Percentiles rank a stretch among this genome's conserved stretches.
Conservation (phyloP, 2,888 invertebrate species). For the Sinodicranocentrus sp. region DNA sequence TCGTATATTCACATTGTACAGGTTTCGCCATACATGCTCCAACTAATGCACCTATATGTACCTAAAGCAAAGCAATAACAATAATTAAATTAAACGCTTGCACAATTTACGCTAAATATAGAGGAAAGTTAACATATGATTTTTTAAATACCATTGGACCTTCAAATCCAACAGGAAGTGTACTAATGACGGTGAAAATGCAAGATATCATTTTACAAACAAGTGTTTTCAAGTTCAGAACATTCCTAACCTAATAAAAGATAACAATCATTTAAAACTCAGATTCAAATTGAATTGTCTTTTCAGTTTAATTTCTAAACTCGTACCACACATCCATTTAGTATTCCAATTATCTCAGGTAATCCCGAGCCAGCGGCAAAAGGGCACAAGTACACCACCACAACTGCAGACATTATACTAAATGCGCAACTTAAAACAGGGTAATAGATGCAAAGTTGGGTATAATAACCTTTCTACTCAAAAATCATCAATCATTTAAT, state of each 20-base stretch:
- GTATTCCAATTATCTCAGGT: constrained; percentile 79
- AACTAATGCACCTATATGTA: constrained; percentile 78
- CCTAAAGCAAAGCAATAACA: constrained; percentile 53
- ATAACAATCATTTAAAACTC: neutral
- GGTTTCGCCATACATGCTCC: constrained; percentile 72
- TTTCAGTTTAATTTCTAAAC: too few species aligned
- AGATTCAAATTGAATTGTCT: too few species aligned
- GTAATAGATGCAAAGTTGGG: constrained; percentile 71
- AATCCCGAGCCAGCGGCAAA: constrained; percentile 77
- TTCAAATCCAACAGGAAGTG: constrained; percentile 79
- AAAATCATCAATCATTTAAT: neutral
- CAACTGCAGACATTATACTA: constrained; percentile 67
- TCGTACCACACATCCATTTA: constrained; percentile 78
- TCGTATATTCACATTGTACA: neutral
- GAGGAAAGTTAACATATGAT: too few species aligned
- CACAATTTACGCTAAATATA: neutral
- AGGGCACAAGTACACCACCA: constrained; percentile 74
- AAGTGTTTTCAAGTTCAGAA: constrained; percentile 78
- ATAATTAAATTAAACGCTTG: neutral
- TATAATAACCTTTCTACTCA: constrained; percentile 7
- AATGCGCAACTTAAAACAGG: constrained; percentile 69
- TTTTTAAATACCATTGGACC: constrained; percentile 78
- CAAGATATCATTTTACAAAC: constrained; percentile 78
- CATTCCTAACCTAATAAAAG: constrained; percentile 77
- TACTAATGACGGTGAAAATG: constrained; percentile 78